Percentiles rank a stretch among this genome's conserved stretches.
These are phyloP conservation scores for Boulengeromyrus knoepffleri DNA, from an alignment of 2,113 vertebrate genomes.

Conservation along the genomic window DNA sequence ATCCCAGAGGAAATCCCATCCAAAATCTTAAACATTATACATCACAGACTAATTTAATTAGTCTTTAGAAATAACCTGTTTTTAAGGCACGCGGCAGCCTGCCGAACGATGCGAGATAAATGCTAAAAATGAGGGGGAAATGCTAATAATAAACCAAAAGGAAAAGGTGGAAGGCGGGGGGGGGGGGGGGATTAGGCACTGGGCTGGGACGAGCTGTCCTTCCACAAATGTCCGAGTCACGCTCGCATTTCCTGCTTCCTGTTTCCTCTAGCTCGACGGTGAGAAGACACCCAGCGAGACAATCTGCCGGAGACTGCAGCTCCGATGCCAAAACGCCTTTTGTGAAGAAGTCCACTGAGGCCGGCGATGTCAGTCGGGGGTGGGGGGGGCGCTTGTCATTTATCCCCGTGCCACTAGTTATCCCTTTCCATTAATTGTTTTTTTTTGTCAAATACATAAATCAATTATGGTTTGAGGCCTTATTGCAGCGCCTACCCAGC, in stretches of 20 bases:
- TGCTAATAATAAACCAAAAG: background rate
- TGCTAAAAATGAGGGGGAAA: background rate
- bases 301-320: background rate
- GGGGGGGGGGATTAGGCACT: background rate
- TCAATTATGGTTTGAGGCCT: conserved; percentile 74
- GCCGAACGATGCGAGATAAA: background rate
- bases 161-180: background rate
- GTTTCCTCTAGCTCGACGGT: background rate
- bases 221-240: background rate
- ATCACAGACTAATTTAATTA: background rate
- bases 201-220: background rate
- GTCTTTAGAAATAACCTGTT: background rate
- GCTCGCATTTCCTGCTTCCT: background rate
- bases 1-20: background rate
- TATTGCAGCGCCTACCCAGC: conserved; percentile 64
- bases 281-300: background rate
- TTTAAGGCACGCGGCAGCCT: background rate
- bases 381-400: conserved; percentile 52
- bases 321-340: background rate
- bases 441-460: conserved; percentile 66
- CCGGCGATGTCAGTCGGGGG: background rate
- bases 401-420: conserved; percentile 49
- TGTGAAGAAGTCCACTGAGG: background rate
- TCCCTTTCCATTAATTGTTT: conserved; percentile 48
- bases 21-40: background rate